Evolutionary conservation across 2,113 vertebrate species (phyloP), one percentile per base, ranked within the genome.

Genomic region (Oreochromis tanganicae): DNA sequence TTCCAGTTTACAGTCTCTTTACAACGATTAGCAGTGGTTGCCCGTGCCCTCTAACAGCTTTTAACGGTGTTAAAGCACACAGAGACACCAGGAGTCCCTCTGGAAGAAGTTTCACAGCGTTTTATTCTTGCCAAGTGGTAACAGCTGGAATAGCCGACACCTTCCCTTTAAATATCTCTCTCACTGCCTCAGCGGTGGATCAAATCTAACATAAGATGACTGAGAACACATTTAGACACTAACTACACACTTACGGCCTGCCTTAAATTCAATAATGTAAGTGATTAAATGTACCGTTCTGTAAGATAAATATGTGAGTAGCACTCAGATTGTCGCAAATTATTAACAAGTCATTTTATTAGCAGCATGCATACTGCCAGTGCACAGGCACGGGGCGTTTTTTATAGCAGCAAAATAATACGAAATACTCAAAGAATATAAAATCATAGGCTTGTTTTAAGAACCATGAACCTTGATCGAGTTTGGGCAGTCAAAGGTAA

Each of bases 1-100:
- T 56, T 89, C 57, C 21, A 9, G 43, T 57, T 82, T 68, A 61
- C 73, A 71, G 55, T 63, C 85, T 66, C 89, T 86, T 86, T 84
- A 88, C 79, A 88, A 73, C 6, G 3, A 81, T 90, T 85, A 91
- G 61, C 73, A 87, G 59, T 16, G 16, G 41, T 66, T 54, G n/a
- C 17, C 41, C 27, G 3, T 46, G 54, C 68, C 71, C 73, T 48
- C 71, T 9, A 61, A 83, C 82, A 46, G 85, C 87, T 87, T 87
- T 92, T 87, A 87, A 87, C 87, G 84, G 91, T 84, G 92, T 85
- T 89, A 80, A 85, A 91, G 83, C 88, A 84, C 75, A 80, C 84
- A 87, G 85, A 54, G 41, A 92, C 85, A 91, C 79, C 75, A 75
- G 48, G 16, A 5, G 14, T 87, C 85, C 89, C 85, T 81, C 80